phyloP scores from a whole-genome alignment of 2,797 vertebrate species.

The Aselliscus stoliczkanus region DNA sequence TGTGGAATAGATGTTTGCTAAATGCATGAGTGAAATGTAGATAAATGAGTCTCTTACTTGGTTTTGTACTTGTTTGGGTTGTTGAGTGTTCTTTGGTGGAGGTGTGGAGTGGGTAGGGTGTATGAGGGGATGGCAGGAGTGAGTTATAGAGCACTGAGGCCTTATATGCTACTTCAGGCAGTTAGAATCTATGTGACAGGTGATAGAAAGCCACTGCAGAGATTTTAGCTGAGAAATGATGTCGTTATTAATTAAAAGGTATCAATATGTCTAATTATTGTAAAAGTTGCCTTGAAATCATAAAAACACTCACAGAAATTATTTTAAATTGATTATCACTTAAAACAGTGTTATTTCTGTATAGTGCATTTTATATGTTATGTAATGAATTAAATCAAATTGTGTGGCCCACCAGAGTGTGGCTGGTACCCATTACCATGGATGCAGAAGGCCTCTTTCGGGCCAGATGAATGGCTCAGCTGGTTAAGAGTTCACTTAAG shows the following conservation, averaged over 20 bases:
- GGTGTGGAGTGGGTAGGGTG: no score
- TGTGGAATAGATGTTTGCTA: not conserved
- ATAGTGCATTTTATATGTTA: not conserved
- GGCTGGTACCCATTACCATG: not conserved
- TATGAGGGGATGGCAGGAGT: not conserved
- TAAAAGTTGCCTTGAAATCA: not conserved
- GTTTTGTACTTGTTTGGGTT: not conserved
- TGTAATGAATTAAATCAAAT: not conserved
- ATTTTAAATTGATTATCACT: not conserved
- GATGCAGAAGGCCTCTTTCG: not conserved
- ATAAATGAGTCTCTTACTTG: not conserved
- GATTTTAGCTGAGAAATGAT: not conserved
- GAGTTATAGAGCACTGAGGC: not conserved
- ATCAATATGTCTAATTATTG: not conserved
- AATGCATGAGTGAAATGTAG: not conserved
- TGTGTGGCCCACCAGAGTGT: no score
- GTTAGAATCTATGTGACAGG: not conserved
- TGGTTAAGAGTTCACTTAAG: no score
- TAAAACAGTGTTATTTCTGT: not conserved
- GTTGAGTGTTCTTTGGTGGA: not conserved
- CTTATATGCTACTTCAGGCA: not conserved
- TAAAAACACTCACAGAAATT: not conserved
- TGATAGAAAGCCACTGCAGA: not conserved
- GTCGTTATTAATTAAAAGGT: not conserved
- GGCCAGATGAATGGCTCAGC: no score